Evolutionary conservation across 2,113 vertebrate genomes (phyloP).

Genomic region (Centrocercus urophasianus): DNA sequence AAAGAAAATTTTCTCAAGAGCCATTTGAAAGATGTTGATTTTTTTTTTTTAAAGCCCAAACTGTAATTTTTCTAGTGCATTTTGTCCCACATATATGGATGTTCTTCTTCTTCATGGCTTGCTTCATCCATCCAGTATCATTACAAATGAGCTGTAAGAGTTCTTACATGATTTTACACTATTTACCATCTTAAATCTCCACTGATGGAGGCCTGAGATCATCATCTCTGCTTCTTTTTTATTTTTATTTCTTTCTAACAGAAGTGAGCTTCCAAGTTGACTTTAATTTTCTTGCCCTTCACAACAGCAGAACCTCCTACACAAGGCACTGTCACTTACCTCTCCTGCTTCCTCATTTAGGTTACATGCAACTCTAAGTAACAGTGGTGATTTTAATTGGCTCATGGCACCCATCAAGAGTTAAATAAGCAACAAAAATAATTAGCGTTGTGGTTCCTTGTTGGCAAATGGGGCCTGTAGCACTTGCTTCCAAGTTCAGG

Average conservation of each 20-base stretch:
- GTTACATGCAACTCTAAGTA: neutral
- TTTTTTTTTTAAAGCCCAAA: neutral
- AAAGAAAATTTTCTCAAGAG: conserved; percentile 5
- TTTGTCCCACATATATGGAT: neutral
- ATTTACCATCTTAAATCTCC: neutral
- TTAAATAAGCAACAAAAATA: conserved; percentile 21
- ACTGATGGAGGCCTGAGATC: neutral
- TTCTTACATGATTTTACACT: neutral
- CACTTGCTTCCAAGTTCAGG: neutral
- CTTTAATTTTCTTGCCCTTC: neutral
- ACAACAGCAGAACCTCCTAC: neutral
- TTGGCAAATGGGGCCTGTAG: conserved; percentile 6
- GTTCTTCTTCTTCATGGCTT: neutral
- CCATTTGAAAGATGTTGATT: neutral
- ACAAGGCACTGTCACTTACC: neutral
- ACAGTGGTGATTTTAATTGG: neutral
- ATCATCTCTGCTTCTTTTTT: neutral
- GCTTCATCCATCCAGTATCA: neutral
- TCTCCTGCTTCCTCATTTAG: neutral
- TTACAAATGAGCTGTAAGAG: neutral
- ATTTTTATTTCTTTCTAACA: neutral
- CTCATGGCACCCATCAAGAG: neutral
- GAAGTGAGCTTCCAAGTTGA: neutral
- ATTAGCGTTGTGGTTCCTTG: neutral
- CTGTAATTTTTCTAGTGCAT: neutral